A percentile compares a stretch with the other conserved stretches of the same genome.
phyloP scores from a whole-genome alignment of 2,888 invertebrate genomes.

The Charanyca ferruginea region DNA sequence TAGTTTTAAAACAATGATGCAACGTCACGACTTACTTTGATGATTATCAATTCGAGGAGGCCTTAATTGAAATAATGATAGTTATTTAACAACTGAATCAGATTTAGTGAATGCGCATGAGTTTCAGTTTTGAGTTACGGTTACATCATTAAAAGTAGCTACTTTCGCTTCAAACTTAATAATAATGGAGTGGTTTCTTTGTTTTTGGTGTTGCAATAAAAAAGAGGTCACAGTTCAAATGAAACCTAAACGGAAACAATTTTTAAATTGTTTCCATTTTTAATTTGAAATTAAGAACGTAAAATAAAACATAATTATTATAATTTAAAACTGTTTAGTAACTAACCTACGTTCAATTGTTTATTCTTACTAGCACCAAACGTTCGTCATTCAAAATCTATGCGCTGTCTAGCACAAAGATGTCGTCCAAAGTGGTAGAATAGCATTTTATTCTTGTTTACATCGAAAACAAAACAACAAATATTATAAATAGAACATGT shows the following conservation, averaged over 20 bases:
- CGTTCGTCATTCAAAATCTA: slow-evolving; percentile 21
- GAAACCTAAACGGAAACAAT: not conserved
- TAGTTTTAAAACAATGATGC: slow-evolving; percentile 59
- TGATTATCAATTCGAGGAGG: slow-evolving; percentile 65
- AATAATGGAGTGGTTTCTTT: slow-evolving; percentile 36
- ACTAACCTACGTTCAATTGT: slow-evolving; percentile 13
- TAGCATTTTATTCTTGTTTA: slow-evolving; percentile 24
- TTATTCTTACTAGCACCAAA: not conserved
- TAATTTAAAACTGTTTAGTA: slow-evolving; percentile 4
- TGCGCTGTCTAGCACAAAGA: not conserved
- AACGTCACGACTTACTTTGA: slow-evolving; percentile 60
- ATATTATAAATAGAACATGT: slow-evolving; percentile 42
- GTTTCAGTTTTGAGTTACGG: slow-evolving; percentile 60
- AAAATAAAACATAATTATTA: not conserved
- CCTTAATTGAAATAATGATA: slow-evolving; percentile 72
- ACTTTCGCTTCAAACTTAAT: slow-evolving; percentile 64
- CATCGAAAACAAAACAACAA: slow-evolving; percentile 13
- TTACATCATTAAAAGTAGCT: slow-evolving; percentile 68
- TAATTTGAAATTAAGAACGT: not conserved
- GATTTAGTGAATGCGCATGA: slow-evolving; percentile 66
- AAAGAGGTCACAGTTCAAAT: slow-evolving; percentile 11
- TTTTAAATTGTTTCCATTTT: too few species aligned
- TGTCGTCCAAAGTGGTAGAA: slow-evolving; percentile 8
- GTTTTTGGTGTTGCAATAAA: slow-evolving; percentile 21
- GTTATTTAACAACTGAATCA: slow-evolving; percentile 70